Percentiles rank a stretch among this genome's conserved stretches.
These are phyloP conservation scores for Montipora foliosa DNA, from an alignment of 64 coral and sea anemone genomes.

Conservation along the genomic window DNA sequence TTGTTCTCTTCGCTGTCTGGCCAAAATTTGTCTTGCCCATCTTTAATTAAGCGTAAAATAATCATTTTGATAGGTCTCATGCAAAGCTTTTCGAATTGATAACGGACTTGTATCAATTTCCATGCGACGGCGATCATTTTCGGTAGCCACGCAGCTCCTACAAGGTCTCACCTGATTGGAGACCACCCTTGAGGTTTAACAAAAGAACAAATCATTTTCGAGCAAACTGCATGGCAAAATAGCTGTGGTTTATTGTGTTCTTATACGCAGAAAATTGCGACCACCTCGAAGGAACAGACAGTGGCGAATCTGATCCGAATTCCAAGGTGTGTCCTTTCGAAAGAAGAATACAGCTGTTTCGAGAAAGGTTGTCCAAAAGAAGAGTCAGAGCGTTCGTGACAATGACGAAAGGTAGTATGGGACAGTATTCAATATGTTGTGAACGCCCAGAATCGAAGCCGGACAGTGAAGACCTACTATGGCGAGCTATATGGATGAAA, in stretches of 20 bases:
- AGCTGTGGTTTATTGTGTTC: conserved; percentile 67
- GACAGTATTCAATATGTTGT: too few relatives aligned
- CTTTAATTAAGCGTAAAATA: conserved; percentile 61
- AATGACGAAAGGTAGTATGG: too few relatives aligned
- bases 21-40: conserved; percentile 64
- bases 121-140: conserved; percentile 70
- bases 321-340: neutral
- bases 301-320: neutral
- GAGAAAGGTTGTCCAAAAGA: too few relatives aligned
- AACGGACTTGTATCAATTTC: conserved; percentile 57
- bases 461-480: too few relatives aligned
- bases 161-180: too few relatives aligned
- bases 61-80: conserved; percentile 63
- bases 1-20: conserved; percentile 67
- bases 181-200: too few relatives aligned
- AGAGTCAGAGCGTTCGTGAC: too few relatives aligned
- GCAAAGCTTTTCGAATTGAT: conserved; percentile 68
- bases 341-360: neutral
- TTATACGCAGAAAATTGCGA: neutral
- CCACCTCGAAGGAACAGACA: neutral
- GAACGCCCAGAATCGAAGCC: too few relatives aligned
- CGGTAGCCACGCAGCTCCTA: neutral
- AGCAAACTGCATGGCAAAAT: conserved; percentile 57
- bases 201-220: conserved; percentile 37
- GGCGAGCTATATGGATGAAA: too few relatives aligned